phyloP scores from a whole-genome alignment of 2,113 vertebrate genomes.

The Dicrurus megarhynchus region DNA sequence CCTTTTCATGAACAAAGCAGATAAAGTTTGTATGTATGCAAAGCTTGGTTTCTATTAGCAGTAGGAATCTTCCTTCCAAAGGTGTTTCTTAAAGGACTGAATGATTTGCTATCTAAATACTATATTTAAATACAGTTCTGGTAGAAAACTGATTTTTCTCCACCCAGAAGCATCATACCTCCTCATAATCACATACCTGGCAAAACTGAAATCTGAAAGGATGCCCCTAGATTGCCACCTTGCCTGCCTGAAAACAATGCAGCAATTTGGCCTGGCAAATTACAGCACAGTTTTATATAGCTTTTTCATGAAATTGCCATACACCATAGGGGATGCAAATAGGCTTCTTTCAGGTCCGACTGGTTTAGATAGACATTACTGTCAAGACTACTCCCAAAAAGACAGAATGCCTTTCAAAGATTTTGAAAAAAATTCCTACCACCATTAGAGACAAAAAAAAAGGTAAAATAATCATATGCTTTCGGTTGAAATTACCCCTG shows the following conservation, averaged over 20 bases:
- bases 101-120: not conserved
- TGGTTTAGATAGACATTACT: not conserved
- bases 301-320: not conserved
- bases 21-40: not conserved
- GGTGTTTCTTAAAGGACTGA: not conserved
- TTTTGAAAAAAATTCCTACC: not conserved
- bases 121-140: not conserved
- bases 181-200: not conserved
- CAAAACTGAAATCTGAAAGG: not conserved
- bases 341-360: not conserved
- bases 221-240: not conserved
- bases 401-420: not conserved
- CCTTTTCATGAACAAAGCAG: not conserved
- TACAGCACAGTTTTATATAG: not conserved
- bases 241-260: not conserved
- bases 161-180: not conserved
- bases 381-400: not conserved
- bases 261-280: not conserved
- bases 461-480: not conserved
- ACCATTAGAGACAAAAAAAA: not conserved
- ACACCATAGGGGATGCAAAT: not conserved
- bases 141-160: not conserved
- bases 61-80: not conserved
- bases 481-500: not conserved
- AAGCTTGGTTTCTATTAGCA: not conserved